Evolutionary conservation across 2,888 invertebrate species (phyloP).

Genomic region (Meloe dianella): DNA sequence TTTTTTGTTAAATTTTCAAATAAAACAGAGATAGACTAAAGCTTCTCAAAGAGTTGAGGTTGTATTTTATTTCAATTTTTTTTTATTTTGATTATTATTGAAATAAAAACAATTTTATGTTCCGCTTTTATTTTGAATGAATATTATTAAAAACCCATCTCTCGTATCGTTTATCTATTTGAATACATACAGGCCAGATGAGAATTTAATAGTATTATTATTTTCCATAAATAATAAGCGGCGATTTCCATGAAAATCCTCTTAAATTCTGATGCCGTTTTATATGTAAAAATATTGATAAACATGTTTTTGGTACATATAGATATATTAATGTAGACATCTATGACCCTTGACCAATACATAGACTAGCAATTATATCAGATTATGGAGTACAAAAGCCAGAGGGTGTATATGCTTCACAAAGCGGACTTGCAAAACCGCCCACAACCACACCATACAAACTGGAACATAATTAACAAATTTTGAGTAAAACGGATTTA

Average conservation of each 20-base stretch:
- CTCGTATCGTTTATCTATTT: background rate
- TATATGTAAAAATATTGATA: conserved; percentile 1
- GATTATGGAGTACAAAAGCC: conserved; percentile 31
- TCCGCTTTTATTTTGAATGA: background rate
- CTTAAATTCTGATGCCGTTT: conserved; percentile 1
- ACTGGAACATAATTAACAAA: conserved; percentile 7
- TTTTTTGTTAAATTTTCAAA: no score
- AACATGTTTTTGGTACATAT: background rate
- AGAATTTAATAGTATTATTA: conserved; percentile 4
- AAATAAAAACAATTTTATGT: background rate
- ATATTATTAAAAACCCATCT: background rate
- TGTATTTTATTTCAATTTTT: background rate
- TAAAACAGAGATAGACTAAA: no score
- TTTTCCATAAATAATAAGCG: conserved; percentile 1
- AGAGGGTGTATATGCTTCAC: conserved; percentile 22
- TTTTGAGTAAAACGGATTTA: background rate
- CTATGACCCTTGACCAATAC: conserved; percentile 32
- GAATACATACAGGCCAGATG: background rate
- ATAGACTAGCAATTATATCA: conserved; percentile 29
- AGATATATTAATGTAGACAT: background rate
- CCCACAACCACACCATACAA: conserved; percentile 16
- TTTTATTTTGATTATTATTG: background rate
- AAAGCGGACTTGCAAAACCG: conserved; percentile 27
- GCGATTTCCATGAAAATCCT: background rate
- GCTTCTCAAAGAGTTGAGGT: no score